Base-by-base conservation (phyloP, 37 sponge, comb jelly and placozoan species). In the Dysidea cf. avara region DNA sequence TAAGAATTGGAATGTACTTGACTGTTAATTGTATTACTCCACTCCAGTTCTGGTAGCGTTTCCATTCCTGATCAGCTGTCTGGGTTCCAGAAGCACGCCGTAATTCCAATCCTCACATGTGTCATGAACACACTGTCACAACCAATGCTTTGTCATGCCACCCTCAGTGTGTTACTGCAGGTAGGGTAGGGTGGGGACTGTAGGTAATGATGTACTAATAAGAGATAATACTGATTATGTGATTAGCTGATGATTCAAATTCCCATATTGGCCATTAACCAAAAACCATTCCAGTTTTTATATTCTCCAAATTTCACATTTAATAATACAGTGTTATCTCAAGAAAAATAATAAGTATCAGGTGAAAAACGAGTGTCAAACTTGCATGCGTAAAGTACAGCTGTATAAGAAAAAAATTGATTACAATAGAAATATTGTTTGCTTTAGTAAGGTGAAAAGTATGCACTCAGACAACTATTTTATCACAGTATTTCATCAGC, bases 31-130 rank as follows among this genome's bases (percentile, higher is more conserved):
- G 9, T 43, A 12, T 43, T 12, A 43, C 9, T 9, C 46, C 9
- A 43, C 9, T 43, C 46, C 46, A 43, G 46, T 43, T 43, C 46
- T 9, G 46, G 46, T 43, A 43, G 9, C 9, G 46, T 43, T 43
- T 12, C 24, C 32, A 64, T 77, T 1, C 88, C 88, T 7, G n/a
- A 48, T 0, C 16, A 22, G 0, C 51, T 89, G 69, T 16, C 69
- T 18, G 28, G 57, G 21, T 90, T 81, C 82, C 68, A 81, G 53
- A 80, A 80, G 57, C 74, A 85, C 54, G 75, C 86, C 14, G 72
- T 84, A 31, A 55, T 85, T 0, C 91, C 91, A 2, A 31, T 90
- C 7, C 38, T 90, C 46, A 71, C 68, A 33, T 84, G 86, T 56
- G 24, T 69, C 9, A 60, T 64, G 28, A 81, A 77, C 69, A 68